Evolutionary conservation across 1,140 invertebrate species (phyloP).

Genomic region (Drosophila saltans): DNA sequence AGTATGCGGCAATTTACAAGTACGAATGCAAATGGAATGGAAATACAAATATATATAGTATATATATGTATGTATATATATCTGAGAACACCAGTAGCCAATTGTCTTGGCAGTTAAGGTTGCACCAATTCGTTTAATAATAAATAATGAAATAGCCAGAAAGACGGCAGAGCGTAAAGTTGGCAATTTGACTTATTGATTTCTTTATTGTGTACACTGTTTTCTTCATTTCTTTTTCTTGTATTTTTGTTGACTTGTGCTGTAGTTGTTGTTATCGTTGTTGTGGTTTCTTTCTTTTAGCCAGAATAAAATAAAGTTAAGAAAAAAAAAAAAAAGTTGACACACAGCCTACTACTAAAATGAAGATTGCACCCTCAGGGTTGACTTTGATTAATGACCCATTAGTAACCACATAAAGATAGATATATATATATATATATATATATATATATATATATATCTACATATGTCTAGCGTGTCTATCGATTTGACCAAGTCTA

Average conservation of each 20-base stretch:
- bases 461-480: conserved; percentile 10
- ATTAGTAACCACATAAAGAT: conserved; percentile 7
- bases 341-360: conserved; percentile 24
- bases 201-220: conserved; percentile 56
- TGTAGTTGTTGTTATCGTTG: no score
- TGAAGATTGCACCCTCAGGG: conserved; percentile 33
- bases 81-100: conserved; percentile 75
- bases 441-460: not conserved
- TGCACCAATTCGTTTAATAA: conserved; percentile 80
- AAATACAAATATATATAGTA: conserved; percentile 2
- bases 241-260: no score
- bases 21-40: conserved; percentile 27
- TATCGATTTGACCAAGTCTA: conserved; percentile 37
- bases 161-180: conserved; percentile 20
- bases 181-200: conserved; percentile 68
- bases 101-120: conserved; percentile 79
- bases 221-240: not conserved
- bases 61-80: not conserved
- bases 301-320: conserved; percentile 5
- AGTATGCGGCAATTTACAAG: not conserved
- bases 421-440: not conserved
- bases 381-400: conserved; percentile 62
- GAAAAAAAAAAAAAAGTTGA: conserved; percentile 22
- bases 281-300: not conserved
- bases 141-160: conserved; percentile 74